Base-by-base conservation (phyloP, 2,113 vertebrate genomes). In the Entosphenus tridentatus region DNA sequence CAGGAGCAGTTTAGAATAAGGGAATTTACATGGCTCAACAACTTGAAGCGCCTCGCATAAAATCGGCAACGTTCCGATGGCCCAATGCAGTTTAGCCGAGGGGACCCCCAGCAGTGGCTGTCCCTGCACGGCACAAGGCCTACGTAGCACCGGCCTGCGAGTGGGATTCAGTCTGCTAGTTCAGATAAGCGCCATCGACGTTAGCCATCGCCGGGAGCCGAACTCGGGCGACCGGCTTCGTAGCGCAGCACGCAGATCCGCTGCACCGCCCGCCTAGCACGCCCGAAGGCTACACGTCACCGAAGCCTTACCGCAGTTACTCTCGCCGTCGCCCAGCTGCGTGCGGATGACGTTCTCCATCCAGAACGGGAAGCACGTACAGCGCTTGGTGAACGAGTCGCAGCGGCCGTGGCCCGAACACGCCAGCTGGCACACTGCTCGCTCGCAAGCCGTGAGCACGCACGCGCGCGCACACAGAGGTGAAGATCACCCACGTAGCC, bases 281-380 rank as follows among this genome's bases (percentile, higher is more conserved):
- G 39, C 57, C 21, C 0, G 2, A 55, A 69, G 39, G 56, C 14
- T 0, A 67, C 9, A 39, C 39, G 39, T 39, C 39, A 39, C 39
- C 39, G 39, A 74, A 9, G 62, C 2, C 85, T 55, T 77, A 96
- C 92, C 92, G 62, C 92, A 97, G 77, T 96, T 98, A 79, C 88
- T 95, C 70, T 95, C 92, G 7, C 83, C 81, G 0, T 95, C 89
- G 2, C 83, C 86, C 57, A 95, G 78, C 76, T 87, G 85, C 71
- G 80, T 80, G 75, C 82, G 80, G 78, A 98, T 76, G 75, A 96
- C 87, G 76, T 98, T 96, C 82, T 98, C 88, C 92, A 98, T 98
- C 92, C 92, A 98, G 76, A 98, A 98, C 0, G 90, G 89, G 68
- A 91, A 89, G 6, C 92, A 96, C 76, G 95, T 69, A 1, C 92